These are phyloP conservation scores for Styela clava DNA, from an alignment of 23 tunicate genomes.

Conservation along the genomic window DNA sequence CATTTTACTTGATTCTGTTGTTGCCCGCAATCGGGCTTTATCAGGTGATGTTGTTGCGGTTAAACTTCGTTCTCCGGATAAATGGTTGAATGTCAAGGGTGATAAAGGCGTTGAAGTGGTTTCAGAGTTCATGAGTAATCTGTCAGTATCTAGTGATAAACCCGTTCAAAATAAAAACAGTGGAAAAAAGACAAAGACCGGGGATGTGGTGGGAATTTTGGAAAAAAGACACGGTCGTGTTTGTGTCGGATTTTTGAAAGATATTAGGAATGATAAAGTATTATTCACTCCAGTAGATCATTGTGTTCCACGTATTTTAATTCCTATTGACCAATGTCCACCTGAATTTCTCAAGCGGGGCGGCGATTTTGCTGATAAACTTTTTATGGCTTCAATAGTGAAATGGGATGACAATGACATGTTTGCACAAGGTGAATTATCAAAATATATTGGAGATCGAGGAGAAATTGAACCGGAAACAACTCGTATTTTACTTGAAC, in stretches of 20 bases:
- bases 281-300: slow-evolving; percentile 10
- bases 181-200: slow-evolving; percentile 29
- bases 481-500: slow-evolving; percentile 60
- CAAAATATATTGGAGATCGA: slow-evolving; percentile 55
- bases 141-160: background rate
- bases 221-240: slow-evolving; percentile 35
- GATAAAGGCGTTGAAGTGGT: background rate
- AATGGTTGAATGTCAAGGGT: slow-evolving; percentile 13
- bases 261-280: background rate
- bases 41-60: slow-evolving; percentile 83
- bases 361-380: background rate
- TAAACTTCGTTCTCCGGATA: slow-evolving; percentile 39
- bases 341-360: slow-evolving; percentile 4
- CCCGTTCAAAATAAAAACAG: background rate
- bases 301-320: slow-evolving; percentile 22
- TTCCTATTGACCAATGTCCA: slow-evolving; percentile 23
- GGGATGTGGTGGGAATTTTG: slow-evolving; percentile 64
- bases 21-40: slow-evolving; percentile 78
- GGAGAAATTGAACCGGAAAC: slow-evolving; percentile 82
- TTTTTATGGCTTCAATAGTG: slow-evolving; percentile 13
- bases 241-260: slow-evolving; percentile 10
- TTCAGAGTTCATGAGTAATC: background rate
- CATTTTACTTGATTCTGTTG: slow-evolving; percentile 51
- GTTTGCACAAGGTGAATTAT: slow-evolving; percentile 31
- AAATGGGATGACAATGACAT: slow-evolving; percentile 5